Evolutionary conservation across 1,140 invertebrate species (phyloP), one percentile per base, ranked within the genome.

Genomic region (Pseudoatta argentina): DNA sequence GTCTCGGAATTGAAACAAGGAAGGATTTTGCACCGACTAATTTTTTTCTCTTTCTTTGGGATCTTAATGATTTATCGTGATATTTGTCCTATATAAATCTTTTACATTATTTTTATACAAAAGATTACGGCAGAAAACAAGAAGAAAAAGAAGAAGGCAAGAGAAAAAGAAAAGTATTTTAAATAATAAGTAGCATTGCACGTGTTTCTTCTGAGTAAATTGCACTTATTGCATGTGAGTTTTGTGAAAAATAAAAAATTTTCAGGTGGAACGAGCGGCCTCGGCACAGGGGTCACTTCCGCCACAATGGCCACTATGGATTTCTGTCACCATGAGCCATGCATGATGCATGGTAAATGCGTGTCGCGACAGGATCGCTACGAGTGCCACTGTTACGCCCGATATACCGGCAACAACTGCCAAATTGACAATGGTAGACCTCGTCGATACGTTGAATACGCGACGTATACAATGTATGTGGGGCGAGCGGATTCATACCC

Each of bases 371-470:
- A 96, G 86, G 97, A 97, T 93, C 96, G 97, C 83, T 98, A 98
- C 94, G 96, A 97, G 89, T 98, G 98, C 94, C 96, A 97, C 90
- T 98, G 98, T 95, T 96, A 96, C 64, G 96, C 97, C 44, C 96
- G 97, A 69, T 98, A 98, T 94, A 96, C 96, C 78, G 98, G 98
- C 86, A 97, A 97, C 95, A 98, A 98, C 94, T 98, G 98, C 95
- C 96, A 98, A 94, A 96, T 97, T 93, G 98, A 98, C 94, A 96
- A 94, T 94, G 96, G 96, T 96, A 95, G 95, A 95, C 73, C 59
- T 87, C 76, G 64, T 75, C 63, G 71, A 72, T 81, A 89, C 51
- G 63, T 88, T 55, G 73, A 75, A 67, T 79, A 78, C 53, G 76
- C 59, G 73, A 78, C 71, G 44, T 89, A 78, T 51, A 66, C 57